Evolutionary conservation across 1,140 invertebrate species (phyloP).

Genomic region (Mactra quadrangularis): DNA sequence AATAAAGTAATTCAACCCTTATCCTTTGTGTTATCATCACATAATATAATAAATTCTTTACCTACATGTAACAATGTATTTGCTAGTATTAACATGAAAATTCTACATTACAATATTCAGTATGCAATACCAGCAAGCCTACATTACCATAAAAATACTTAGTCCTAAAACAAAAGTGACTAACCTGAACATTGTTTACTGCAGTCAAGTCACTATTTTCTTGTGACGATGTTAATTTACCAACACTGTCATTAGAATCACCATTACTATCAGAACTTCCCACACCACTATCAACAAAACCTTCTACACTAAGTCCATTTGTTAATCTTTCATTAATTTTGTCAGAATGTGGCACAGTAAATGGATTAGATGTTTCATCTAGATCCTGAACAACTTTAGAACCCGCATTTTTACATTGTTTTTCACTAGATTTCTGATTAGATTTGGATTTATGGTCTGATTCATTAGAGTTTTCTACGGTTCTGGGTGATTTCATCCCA

Average conservation of each 20-base stretch:
- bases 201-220: neutral
- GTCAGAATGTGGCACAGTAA: conserved; percentile 17
- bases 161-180: too few species aligned
- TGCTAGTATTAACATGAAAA: too few species aligned
- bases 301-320: conserved; percentile 29
- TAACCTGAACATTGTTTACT: conserved; percentile 1
- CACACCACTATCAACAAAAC: conserved; percentile 76
- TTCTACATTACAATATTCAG: too few species aligned
- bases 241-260: conserved; percentile 77
- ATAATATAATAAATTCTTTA: too few species aligned
- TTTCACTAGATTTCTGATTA: neutral
- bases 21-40: too few species aligned
- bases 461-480: neutral
- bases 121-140: too few species aligned
- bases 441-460: conserved; percentile 3
- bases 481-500: conserved; percentile 12
- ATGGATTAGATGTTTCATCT: conserved; percentile 1
- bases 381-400: conserved; percentile 2
- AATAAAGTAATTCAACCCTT: too few species aligned
- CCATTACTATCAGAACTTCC: conserved; percentile 79
- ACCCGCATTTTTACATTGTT: neutral
- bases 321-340: neutral
- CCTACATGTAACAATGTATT: too few species aligned
- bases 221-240: conserved; percentile 14
- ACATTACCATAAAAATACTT: too few species aligned